Evolutionary conservation across 2,113 vertebrate species (phyloP).

Genomic region (Cephalopterus ornatus): DNA sequence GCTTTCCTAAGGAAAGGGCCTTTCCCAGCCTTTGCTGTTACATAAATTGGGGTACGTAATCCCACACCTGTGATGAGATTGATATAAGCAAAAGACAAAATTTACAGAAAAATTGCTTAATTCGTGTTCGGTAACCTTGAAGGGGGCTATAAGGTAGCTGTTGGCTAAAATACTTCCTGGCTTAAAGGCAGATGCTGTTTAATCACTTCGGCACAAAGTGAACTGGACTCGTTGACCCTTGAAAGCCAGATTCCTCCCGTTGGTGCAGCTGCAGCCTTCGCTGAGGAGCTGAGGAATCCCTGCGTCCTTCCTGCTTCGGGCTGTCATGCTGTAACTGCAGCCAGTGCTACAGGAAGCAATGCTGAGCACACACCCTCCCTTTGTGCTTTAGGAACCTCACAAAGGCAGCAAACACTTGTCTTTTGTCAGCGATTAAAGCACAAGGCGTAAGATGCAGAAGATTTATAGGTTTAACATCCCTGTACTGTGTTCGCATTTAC

Average conservation of each 20-base stretch:
- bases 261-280: background rate
- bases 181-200: background rate
- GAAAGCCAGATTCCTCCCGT: background rate
- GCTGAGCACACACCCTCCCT: constrained; percentile 7
- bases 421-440: constrained; percentile 16
- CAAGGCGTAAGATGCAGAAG: background rate
- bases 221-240: background rate
- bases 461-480: constrained; percentile 31
- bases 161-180: background rate
- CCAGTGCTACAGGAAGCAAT: background rate
- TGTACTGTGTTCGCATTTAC: background rate
- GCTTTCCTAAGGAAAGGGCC: background rate
- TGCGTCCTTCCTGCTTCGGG: background rate
- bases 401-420: constrained; percentile 17
- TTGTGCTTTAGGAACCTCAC: constrained; percentile 37
- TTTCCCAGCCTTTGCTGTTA: background rate
- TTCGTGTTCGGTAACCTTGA: background rate
- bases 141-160: background rate
- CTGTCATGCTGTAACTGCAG: background rate
- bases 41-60: background rate
- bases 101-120: background rate
- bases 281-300: background rate
- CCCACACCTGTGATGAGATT: background rate
- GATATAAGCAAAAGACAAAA: background rate
- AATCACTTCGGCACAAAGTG: background rate